Base-by-base conservation (phyloP, 2,888 invertebrate species). In the Pollenia amentaria region DNA sequence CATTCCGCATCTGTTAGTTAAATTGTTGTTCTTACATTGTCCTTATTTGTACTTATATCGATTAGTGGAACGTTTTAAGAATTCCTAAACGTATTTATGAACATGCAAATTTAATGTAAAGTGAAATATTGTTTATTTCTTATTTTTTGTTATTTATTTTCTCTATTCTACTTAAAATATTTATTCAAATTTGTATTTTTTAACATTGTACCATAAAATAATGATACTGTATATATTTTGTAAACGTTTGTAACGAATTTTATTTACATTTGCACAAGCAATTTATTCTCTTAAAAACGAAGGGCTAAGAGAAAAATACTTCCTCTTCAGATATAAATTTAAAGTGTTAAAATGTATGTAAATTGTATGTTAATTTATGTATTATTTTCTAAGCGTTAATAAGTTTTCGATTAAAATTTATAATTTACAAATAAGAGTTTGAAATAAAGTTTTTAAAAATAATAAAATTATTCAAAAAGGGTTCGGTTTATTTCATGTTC, bases 151-250 rank as follows among this genome's bases (percentile, higher is more conserved):
- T 53, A 29, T 55, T 18, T 55, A n/a, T 60, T 18, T 51, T 18
- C 48, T 29, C 46, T 3, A 40, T 1, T 67, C 10, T 38, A 21
- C 51, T 79, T 72, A 16, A 64, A 70, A 53, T 80, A 57, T 64
- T 67, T 82, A 82, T 69, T 75, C 44, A 82, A 82, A 82, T 69
- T 82, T 60, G n/a, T 62, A 64, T 38, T 69, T 51, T 69, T 48
- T 21, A 55, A 67, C 40, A 48, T 38, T 48, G 38, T 16, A 46
- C 21, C 29, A 6, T 64, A 9, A 42, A 11, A 18, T 10, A 18
- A 40, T 64, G 11, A 53, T n/a, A 38, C 2, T 60, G 14, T 60
- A 38, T n/a, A 14, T 4, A 3, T 46, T 11, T 46, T 65, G 14
- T 21, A 57, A 29, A 2, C 42, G 65, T 18, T 7, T 48, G 38